These are phyloP conservation scores for Triops longicaudatus DNA, from an alignment of 1,140 invertebrate genomes.

Conservation along the genomic window DNA sequence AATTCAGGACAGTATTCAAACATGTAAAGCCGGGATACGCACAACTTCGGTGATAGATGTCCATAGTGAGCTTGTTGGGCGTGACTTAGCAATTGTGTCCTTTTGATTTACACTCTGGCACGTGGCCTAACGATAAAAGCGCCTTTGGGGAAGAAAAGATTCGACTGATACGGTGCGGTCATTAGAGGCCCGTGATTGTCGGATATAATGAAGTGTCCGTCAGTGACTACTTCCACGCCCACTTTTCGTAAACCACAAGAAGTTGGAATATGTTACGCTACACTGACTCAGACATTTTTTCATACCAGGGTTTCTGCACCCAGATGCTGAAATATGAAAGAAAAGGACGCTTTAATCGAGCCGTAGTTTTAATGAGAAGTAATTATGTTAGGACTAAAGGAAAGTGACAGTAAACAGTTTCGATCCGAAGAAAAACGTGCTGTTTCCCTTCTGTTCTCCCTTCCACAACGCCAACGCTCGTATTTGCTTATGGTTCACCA, in stretches of 20 bases:
- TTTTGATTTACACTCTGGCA: not conserved
- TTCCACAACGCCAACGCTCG: not conserved
- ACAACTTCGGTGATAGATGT: too few species aligned
- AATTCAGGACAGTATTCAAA: too few species aligned
- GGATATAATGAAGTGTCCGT: not conserved
- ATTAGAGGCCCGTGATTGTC: not conserved
- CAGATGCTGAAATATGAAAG: too few species aligned
- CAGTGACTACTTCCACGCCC: too few species aligned
- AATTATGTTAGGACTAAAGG: not conserved
- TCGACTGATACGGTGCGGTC: not conserved
- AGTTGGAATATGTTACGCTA: too few species aligned
- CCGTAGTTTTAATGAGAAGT: too few species aligned
- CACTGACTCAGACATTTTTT: too few species aligned
- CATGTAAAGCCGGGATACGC: too few species aligned
- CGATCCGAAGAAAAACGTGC: not conserved
- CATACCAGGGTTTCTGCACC: too few species aligned
- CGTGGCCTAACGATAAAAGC: not conserved
- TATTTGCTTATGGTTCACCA: conserved; percentile 11
- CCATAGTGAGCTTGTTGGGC: not conserved
- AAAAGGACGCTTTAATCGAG: too few species aligned
- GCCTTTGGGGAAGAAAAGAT: not conserved
- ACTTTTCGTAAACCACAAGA: too few species aligned
- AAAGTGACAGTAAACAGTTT: not conserved
- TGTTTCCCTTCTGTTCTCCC: not conserved
- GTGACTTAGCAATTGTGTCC: not conserved